Evolutionary conservation across 2,888 invertebrate species (phyloP).

Genomic region (Lepeophtheirus nordmannii): DNA sequence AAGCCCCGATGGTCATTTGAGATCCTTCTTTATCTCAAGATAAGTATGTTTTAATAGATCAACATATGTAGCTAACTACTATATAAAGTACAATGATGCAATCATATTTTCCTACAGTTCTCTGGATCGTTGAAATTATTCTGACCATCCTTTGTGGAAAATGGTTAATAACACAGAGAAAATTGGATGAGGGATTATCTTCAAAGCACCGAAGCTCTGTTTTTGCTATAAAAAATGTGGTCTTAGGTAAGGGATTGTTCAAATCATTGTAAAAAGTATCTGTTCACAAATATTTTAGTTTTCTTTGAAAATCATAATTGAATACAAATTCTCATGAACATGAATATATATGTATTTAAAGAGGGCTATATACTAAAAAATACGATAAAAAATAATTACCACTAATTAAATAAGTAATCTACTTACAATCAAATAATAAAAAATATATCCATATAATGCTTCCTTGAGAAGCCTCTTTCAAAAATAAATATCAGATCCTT

Average conservation of each 20-base stretch:
- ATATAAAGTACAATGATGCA: neutral
- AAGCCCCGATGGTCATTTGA: slow-evolving; percentile 55
- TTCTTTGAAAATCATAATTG: slow-evolving; percentile 5
- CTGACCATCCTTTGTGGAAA: slow-evolving; percentile 56
- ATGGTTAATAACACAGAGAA: slow-evolving; percentile 47
- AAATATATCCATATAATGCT: too few relatives aligned
- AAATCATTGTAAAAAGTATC: neutral
- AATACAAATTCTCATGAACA: too few relatives aligned
- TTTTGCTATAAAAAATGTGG: slow-evolving; percentile 47
- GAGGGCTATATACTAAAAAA: too few relatives aligned
- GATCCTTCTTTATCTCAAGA: slow-evolving; percentile 57
- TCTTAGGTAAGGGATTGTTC: slow-evolving; percentile 48
- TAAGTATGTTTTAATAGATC: slow-evolving; percentile 42
- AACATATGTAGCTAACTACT: neutral
- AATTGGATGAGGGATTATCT: slow-evolving; percentile 22
- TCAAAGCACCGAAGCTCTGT: slow-evolving; percentile 51
- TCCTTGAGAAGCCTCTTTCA: too few relatives aligned
- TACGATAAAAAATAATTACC: too few relatives aligned
- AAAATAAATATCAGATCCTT: too few relatives aligned
- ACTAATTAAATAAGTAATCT: too few relatives aligned
- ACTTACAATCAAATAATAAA: too few relatives aligned
- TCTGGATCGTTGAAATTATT: slow-evolving; percentile 54
- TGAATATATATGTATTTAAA: too few relatives aligned
- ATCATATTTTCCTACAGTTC: slow-evolving; percentile 42
- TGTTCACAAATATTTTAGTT: too few relatives aligned